Evolutionary conservation across 2,888 invertebrate species (phyloP).

Genomic region (Torymus texanus): DNA sequence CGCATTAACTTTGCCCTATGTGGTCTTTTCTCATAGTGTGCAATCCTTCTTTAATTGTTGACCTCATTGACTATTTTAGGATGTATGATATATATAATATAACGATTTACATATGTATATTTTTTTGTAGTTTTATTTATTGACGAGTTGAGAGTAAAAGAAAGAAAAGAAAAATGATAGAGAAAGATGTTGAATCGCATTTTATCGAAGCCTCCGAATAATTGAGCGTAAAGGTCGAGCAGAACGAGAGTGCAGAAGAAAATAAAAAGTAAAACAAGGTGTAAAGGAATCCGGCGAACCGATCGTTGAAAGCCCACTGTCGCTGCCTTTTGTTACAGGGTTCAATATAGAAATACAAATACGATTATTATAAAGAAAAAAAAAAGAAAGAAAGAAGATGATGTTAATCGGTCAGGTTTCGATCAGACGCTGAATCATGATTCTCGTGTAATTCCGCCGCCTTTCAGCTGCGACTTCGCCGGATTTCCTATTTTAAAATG

Average conservation of each 20-base stretch:
- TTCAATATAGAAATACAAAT: slow-evolving; percentile 52
- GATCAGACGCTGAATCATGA: slow-evolving; percentile 38
- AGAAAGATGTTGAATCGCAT: slow-evolving; percentile 10
- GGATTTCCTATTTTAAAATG: slow-evolving; percentile 47
- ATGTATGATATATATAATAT: slow-evolving; percentile 13
- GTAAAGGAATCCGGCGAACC: slow-evolving; percentile 47
- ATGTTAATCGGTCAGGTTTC: slow-evolving; percentile 21
- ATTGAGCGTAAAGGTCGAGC: slow-evolving; percentile 30
- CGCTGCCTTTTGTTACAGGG: slow-evolving; percentile 58
- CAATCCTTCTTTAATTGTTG: slow-evolving; percentile 42
- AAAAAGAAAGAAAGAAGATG: background rate
- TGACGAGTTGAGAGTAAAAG: slow-evolving; percentile 4
- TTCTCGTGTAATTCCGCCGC: slow-evolving; percentile 42
- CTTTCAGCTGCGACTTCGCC: slow-evolving; percentile 37
- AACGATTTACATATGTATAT: slow-evolving; percentile 5
- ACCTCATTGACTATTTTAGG: slow-evolving; percentile 21
- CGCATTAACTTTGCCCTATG: slow-evolving; percentile 15
- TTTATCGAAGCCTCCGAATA: slow-evolving; percentile 13
- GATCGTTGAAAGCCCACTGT: slow-evolving; percentile 47
- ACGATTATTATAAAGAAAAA: slow-evolving; percentile 42
- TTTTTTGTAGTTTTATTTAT: slow-evolving; percentile 42
- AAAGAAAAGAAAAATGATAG: too few species aligned
- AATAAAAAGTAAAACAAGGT: slow-evolving; percentile 26
- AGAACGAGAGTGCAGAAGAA: background rate
- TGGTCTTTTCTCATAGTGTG: slow-evolving; percentile 22